A percentile compares a stretch with the other conserved stretches of the same genome.
phyloP scores from a whole-genome alignment of 2,113 vertebrate genomes.

The Sinosuthora webbiana region DNA sequence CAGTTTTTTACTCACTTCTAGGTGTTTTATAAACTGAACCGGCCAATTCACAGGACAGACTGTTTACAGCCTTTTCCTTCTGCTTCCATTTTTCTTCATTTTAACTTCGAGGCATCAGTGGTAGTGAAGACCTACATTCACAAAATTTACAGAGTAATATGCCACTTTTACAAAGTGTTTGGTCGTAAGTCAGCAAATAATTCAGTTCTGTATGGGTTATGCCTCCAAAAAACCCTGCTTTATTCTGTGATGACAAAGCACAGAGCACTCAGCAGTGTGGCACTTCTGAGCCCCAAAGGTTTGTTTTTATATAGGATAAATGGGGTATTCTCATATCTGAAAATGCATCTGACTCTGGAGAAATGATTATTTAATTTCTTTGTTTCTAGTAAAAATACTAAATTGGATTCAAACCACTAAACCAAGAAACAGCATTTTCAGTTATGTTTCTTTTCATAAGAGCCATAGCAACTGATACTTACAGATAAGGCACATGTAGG shows the following conservation, averaged over 20 bases:
- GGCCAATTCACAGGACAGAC: neutral
- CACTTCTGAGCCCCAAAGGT: neutral
- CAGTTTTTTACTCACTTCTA: neutral
- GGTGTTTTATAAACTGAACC: neutral
- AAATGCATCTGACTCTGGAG: neutral
- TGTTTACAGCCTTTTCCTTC: neutral
- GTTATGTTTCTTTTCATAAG: neutral
- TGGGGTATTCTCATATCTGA: neutral
- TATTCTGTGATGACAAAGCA: neutral
- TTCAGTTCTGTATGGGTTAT: neutral
- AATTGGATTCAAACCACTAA: neutral
- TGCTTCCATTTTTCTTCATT: neutral
- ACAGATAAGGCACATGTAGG: neutral
- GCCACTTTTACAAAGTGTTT: neutral
- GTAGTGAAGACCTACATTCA: neutral
- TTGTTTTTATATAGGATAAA: neutral
- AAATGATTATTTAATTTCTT: neutral
- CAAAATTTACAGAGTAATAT: neutral
- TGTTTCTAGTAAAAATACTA: neutral
- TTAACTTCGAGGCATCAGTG: neutral
- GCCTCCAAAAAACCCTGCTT: neutral
- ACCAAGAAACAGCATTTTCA: neutral
- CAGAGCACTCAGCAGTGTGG: neutral
- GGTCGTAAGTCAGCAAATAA: neutral
- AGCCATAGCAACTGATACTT: neutral